Conservation (phyloP, 1,140 invertebrate species). For the Ceratoteleas bidentatus region DNA sequence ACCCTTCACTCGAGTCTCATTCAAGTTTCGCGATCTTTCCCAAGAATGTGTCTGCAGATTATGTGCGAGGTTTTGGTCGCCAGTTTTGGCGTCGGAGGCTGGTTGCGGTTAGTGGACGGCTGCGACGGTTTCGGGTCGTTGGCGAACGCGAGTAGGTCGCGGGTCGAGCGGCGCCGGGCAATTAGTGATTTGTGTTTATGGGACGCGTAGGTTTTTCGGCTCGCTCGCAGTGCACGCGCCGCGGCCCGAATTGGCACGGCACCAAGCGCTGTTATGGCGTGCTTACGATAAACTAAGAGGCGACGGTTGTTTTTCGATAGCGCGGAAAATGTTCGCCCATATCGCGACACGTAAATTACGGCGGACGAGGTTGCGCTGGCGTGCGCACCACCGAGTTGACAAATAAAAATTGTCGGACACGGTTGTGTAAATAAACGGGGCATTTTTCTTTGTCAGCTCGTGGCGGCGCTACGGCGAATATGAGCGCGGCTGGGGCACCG, state of each 20-base stretch:
- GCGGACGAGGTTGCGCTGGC: background rate
- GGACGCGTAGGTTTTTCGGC: background rate
- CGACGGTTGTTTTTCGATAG: too few species aligned
- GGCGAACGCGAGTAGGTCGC: background rate
- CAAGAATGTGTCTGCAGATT: too few species aligned
- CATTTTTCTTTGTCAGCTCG: conserved; percentile 2
- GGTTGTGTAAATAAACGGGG: conserved; percentile 5
- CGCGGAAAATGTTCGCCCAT: conserved; percentile 20
- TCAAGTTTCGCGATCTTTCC: too few species aligned
- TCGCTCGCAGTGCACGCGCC: background rate
- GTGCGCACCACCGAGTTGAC: background rate
- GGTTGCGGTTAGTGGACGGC: too few species aligned
- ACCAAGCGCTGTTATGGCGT: too few species aligned
- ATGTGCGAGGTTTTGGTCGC: too few species aligned
- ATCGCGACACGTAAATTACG: conserved; percentile 20
- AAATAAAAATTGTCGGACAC: conserved; percentile 13
- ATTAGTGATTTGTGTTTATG: conserved; percentile 21
- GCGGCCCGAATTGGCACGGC: too few species aligned
- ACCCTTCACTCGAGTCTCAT: too few species aligned
- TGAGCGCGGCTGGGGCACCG: too few species aligned
- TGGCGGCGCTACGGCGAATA: background rate
- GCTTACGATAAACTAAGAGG: too few species aligned
- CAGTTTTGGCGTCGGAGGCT: too few species aligned
- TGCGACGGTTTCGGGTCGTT: too few species aligned
- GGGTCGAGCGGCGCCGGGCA: conserved; percentile 8